Base-by-base conservation (phyloP, 2,113 vertebrate species). In the Orycteropus afer region DNA sequence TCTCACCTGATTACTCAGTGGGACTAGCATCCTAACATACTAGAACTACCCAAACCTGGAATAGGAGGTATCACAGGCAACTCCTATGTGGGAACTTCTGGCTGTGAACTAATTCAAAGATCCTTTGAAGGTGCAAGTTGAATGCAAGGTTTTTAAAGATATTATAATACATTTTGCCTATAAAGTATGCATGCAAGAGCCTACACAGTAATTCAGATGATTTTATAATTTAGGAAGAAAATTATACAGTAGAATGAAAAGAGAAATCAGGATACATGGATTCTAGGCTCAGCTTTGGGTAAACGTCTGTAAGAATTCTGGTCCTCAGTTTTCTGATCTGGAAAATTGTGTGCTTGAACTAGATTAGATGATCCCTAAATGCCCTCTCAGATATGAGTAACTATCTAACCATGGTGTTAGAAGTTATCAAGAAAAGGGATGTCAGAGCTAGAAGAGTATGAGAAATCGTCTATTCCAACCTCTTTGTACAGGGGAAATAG, bases 181-280 rank as follows among this genome's bases (percentile, higher is more conserved):
- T 89, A 51, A 94, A 86, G 42, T 86, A 65, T 51, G 55, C n/a
- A 77, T 51, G 40, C 7, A 65, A 61, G 29, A 86, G 45, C 13
- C 15, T 57, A 71, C 88, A n/a, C 74, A 74, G 57, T 65, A 91
- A 86, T 65, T 96, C 40, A 63, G 74, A 92, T 80, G 69, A 80
- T 90, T 77, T 93, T 77, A 88, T 88, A 95, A 73, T 71, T 85
- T 96, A n/a, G 73, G 45, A 95, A 42, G 51, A 76, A 92, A 86
- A 95, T 93, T 83, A 89, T 73, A 59, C 1, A 11, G 71, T 78
- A 7, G 57, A 71, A 42, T 45, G 79, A 65, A 65, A 79, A 77
- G 32, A 76, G 78, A 74, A 94, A 83, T 27, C 42, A 79, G 76
- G 51, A 53, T 37, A 17, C 18, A 5, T 8, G 67, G 77, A 69